Evolutionary conservation across 2,888 invertebrate genomes (phyloP).

Genomic region (Lamellibrachia columna): DNA sequence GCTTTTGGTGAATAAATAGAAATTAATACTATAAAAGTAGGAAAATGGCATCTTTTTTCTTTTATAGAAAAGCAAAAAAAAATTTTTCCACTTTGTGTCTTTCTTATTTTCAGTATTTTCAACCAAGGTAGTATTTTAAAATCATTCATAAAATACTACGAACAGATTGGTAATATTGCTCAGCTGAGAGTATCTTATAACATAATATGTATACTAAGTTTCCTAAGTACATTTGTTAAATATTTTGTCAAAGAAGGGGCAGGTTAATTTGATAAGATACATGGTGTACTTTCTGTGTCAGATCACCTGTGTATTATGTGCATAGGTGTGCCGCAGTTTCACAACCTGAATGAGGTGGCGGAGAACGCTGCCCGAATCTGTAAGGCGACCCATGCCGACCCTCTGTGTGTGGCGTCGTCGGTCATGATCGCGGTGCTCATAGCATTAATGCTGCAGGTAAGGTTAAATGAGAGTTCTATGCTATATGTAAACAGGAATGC

Average conservation of each 20-base stretch:
- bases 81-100: no score
- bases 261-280: not conserved
- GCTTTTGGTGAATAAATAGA: no score
- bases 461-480: not conserved
- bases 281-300: not conserved
- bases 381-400: slow-evolving; percentile 61
- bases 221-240: no score
- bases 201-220: no score
- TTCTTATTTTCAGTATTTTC: no score
- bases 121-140: no score
- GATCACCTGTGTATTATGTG: not conserved
- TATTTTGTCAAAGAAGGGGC: no score
- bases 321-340: slow-evolving; percentile 58
- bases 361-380: slow-evolving; percentile 59
- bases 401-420: slow-evolving; percentile 57
- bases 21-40: no score
- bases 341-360: slow-evolving; percentile 53
- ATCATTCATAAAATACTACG: not conserved
- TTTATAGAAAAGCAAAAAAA: no score
- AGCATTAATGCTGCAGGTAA: slow-evolving; percentile 61
- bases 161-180: not conserved
- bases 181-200: not conserved
- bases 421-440: slow-evolving; percentile 57
- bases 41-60: no score
- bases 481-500: no score